These are phyloP conservation scores for Drosophila pegasa DNA, from an alignment of 2,888 invertebrate species.

Conservation along the genomic window DNA sequence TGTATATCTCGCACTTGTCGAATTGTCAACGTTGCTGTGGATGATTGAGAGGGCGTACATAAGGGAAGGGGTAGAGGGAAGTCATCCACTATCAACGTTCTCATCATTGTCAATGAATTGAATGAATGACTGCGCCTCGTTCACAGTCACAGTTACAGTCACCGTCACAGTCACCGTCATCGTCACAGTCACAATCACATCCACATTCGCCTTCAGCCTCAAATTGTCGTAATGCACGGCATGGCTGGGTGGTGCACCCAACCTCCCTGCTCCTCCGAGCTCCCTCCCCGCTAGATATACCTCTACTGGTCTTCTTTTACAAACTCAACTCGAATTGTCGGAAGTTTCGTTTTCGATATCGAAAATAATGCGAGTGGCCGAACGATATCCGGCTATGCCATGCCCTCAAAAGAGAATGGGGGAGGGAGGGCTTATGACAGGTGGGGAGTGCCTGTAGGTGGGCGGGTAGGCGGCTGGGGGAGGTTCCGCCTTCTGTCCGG, in stretches of 20 bases:
- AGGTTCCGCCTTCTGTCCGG: constrained; percentile 36
- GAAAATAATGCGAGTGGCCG: constrained; percentile 50
- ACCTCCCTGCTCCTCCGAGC: background rate
- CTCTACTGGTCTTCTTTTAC: constrained; percentile 30
- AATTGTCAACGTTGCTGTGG: constrained; percentile 69
- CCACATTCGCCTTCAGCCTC: constrained; percentile 36
- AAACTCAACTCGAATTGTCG: constrained; percentile 9
- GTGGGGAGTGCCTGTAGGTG: background rate
- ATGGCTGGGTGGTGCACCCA: constrained; percentile 34
- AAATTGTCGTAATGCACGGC: constrained; percentile 75
- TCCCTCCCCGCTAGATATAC: constrained; percentile 32
- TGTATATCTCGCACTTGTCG: constrained; percentile 68
- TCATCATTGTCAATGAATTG: constrained; percentile 79
- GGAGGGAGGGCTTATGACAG: background rate
- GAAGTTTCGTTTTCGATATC: constrained; percentile 32
- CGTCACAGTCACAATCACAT: constrained; percentile 18
- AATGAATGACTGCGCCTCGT: constrained; percentile 63
- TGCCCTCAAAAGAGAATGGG: background rate
- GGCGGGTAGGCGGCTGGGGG: background rate
- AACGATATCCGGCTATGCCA: constrained; percentile 20
- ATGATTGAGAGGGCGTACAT: background rate
- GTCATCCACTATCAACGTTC: constrained; percentile 57
- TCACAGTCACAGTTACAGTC: constrained; percentile 31
- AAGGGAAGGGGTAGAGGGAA: constrained; percentile 20
- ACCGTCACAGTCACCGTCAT: constrained; percentile 25